These are phyloP conservation scores for Catharus bicknelli DNA, from an alignment of 2,113 vertebrate genomes.

Conservation along the genomic window DNA sequence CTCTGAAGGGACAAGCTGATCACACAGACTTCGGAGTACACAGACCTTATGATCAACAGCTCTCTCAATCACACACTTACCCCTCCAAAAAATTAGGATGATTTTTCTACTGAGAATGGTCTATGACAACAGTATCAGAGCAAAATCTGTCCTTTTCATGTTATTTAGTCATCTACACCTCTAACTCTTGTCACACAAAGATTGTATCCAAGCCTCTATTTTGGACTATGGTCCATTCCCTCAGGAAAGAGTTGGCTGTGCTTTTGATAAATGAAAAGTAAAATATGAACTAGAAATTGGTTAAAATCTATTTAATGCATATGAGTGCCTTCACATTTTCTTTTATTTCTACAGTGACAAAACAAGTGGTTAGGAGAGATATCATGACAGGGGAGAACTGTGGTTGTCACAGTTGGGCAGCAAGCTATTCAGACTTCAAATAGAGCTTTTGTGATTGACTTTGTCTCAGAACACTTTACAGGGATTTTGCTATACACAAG, in stretches of 20 bases:
- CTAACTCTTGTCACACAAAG: not conserved
- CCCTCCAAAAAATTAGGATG: not conserved
- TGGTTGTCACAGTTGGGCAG: not conserved
- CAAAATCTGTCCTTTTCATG: not conserved
- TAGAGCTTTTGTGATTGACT: not conserved
- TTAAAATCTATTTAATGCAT: not conserved
- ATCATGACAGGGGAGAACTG: not conserved
- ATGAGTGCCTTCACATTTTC: not conserved
- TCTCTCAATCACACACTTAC: not conserved
- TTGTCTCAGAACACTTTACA: not conserved
- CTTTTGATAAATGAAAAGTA: not conserved
- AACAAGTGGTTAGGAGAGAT: not conserved
- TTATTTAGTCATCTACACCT: not conserved
- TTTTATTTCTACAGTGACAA: not conserved
- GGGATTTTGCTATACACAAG: not conserved
- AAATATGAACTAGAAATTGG: not conserved
- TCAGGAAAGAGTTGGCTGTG: not conserved
- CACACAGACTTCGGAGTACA: not conserved
- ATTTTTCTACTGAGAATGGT: too few relatives aligned
- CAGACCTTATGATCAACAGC: not conserved
- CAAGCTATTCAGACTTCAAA: not conserved
- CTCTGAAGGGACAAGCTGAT: conserved; percentile 12
- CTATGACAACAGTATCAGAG: not conserved
- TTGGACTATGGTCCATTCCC: not conserved
- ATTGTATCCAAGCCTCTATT: not conserved